Evolutionary conservation across 2,113 vertebrate species (phyloP).

Genomic region (Odobenus rosmarus): DNA sequence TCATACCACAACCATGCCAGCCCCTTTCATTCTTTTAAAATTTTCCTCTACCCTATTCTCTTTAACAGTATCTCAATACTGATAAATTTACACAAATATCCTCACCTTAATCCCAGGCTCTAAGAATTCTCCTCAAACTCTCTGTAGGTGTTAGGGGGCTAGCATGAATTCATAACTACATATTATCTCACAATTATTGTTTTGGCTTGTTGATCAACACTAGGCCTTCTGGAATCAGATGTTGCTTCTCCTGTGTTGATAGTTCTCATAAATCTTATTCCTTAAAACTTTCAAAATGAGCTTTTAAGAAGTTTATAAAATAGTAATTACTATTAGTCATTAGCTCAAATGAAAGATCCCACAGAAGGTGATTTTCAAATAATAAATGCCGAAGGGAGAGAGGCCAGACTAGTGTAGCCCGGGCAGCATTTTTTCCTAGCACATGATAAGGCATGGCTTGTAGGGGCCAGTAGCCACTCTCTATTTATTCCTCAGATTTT

Average conservation of each 20-base stretch:
- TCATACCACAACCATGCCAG: neutral
- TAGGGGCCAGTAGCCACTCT: neutral
- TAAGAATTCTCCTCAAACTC: neutral
- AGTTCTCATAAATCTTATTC: neutral
- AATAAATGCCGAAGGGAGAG: neutral
- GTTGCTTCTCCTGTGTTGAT: neutral
- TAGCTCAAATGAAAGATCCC: neutral
- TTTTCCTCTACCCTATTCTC: neutral
- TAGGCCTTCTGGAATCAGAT: neutral
- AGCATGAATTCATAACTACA: neutral
- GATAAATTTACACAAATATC: neutral
- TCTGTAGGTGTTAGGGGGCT: neutral
- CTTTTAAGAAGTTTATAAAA: neutral
- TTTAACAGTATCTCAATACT: neutral
- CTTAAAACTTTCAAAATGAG: neutral
- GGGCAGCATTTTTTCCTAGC: neutral
- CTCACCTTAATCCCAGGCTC: neutral
- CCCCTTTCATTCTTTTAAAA: neutral
- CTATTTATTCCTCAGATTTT: neutral
- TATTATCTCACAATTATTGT: neutral
- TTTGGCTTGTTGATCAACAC: neutral
- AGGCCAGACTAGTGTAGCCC: neutral
- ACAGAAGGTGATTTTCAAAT: neutral
- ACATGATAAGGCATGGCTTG: neutral
- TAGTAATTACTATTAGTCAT: neutral